These are phyloP conservation scores for Hirundichthys speculiger DNA, from an alignment of 2,113 vertebrate species.

Conservation along the genomic window DNA sequence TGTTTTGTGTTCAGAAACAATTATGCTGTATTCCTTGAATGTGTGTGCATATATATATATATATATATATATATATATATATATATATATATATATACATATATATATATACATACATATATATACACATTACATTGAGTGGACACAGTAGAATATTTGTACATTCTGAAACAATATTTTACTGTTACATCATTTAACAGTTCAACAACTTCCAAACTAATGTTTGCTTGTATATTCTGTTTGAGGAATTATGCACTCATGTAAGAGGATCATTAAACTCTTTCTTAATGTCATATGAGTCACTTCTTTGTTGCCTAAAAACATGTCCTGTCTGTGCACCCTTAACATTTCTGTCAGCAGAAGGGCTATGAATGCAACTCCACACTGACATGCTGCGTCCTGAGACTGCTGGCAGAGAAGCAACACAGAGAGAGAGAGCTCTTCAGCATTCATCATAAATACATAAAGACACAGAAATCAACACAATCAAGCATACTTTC, in stretches of 20 bases:
- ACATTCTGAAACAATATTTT: too few relatives aligned
- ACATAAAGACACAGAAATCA: background rate
- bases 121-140: too few relatives aligned
- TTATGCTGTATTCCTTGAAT: background rate
- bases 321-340: slow-evolving; percentile 5
- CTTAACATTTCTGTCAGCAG: too few relatives aligned
- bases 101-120: too few relatives aligned
- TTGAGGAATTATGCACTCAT: background rate
- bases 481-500: slow-evolving; percentile 6
- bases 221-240: background rate
- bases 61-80: too few relatives aligned
- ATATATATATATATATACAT: too few relatives aligned
- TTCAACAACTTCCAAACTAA: too few relatives aligned
- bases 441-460: slow-evolving; percentile 4
- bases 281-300: background rate
- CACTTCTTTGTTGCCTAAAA: slow-evolving; percentile 5
- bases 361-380: too few relatives aligned
- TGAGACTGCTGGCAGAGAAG: slow-evolving; percentile 13
- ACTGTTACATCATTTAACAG: too few relatives aligned
- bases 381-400: slow-evolving; percentile 10
- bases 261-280: slow-evolving; percentile 7
- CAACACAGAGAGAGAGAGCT: background rate
- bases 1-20: background rate
- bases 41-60: too few relatives aligned
- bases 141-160: too few relatives aligned